Evolutionary conservation across 2,113 vertebrate species (phyloP).

Genomic region (Hyla sarda): DNA sequence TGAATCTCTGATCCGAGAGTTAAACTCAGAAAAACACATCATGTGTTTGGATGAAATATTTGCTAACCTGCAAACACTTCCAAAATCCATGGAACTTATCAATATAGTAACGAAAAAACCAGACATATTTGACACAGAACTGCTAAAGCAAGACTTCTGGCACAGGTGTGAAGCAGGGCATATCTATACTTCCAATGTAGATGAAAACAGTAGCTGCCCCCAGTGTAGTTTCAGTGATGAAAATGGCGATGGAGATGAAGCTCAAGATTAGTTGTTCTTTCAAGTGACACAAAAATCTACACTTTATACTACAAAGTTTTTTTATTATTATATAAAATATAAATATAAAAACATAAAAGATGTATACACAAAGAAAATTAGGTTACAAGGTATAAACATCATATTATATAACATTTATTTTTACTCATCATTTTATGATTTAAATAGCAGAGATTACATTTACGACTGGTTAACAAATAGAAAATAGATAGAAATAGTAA

Average conservation of each 20-base stretch:
- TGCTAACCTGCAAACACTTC: background rate
- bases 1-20: background rate
- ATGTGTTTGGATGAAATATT: conserved; percentile 10
- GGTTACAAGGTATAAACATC: background rate
- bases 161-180: conserved; percentile 30
- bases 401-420: background rate
- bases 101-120: background rate
- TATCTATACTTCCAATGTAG: conserved; percentile 16
- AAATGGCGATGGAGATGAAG: background rate
- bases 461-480: background rate
- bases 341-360: background rate
- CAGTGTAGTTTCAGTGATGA: conserved; percentile 8
- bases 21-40: background rate
- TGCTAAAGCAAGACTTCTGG: conserved; percentile 30
- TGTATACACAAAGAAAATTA: background rate
- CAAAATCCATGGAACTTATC: background rate
- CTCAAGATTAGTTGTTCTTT: background rate
- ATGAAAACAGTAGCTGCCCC: background rate
- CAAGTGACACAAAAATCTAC: background rate
- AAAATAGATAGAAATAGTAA: too few relatives aligned
- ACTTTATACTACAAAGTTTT: background rate
- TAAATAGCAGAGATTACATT: background rate
- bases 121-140: background rate
- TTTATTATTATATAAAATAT: background rate
- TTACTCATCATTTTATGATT: background rate